Evolutionary conservation across 2,888 invertebrate species (phyloP), one percentile per base, ranked within the genome.

Genomic region (Eucera pruinosa): DNA sequence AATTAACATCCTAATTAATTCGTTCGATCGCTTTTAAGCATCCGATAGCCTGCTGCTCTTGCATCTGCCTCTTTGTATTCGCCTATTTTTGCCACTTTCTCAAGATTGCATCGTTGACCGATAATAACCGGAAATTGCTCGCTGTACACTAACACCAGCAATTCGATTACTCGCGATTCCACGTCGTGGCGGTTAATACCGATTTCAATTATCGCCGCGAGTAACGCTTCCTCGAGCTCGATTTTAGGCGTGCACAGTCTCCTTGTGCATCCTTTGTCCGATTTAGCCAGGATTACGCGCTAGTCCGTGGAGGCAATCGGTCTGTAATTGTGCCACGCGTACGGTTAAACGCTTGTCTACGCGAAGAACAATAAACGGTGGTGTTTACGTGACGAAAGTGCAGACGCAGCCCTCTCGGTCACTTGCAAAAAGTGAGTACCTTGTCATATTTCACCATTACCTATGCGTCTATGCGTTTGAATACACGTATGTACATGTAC

Each of bases 351-450:
- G 78, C 55, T 69, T 69, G 73, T 69, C 48, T 65, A 75, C 65
- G 47, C 58, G 64, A 65, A 36, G 70, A 72, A 82, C 76, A 73
- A 76, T 74, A 82, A 84, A 62, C 60, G 70, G 76, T 77, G 66
- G 78, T 85, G 81, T 71, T 82, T 69, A 65, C 83, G 87, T 82
- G 87, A 85, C 84, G 79, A 85, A 81, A 85, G 85, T 85, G 85
- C 83, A 79, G 83, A 87, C 86, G 71, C 81, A 62, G 75, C 80
- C 54, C 58, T 69, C 67, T 76, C 80, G 87, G 82, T 86, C 86
- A 83, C 83, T 86, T 84, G 73, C 58, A 52, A 85, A 87, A 88
- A 87, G 90, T 90, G 80, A 88, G 89, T 89, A 86, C 58, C 43
- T 60, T 48, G 62, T 61, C 65, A 57, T 61, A 55, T 62, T 78